Evolutionary conservation across 2,113 vertebrate species (phyloP), one percentile per base, ranked within the genome.

Genomic region (Pteronura brasiliensis): DNA sequence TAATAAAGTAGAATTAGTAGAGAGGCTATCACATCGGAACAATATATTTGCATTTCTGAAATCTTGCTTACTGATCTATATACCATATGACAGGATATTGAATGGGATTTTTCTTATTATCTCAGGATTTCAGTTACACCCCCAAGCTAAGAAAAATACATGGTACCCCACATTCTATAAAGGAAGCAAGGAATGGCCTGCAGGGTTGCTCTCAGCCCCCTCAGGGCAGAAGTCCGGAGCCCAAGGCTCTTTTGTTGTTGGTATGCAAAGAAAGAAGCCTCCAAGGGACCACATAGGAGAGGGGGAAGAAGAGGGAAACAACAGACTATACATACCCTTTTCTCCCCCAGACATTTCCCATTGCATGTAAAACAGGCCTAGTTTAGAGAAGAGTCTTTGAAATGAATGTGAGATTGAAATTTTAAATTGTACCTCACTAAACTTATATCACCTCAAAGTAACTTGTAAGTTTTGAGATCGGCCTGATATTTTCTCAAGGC

Each of bases 31-130:
- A 80, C 82, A 90, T 31, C 71, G 14, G 44, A 94, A 84, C 2
- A 57, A 34, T 42, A 76, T 34, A 5, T 88, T 97, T 92, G 15
- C 21, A 83, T 90, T 82, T 93, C n/a, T 55, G 44, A 89, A 83
- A 55, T 90, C 39, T 94, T 82, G 34, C 65, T 88, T 81, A 63
- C 55, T 63, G 10, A 63, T 74, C 4, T 67, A 47, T 85, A 47
- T 1, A 61, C 15, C 55, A 6, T 82, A 79, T 72, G 31, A 72
- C 8, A 80, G 31, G 31, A 61, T 90, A 88, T 63, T 57, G 57
- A 94, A 74, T 81, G 55, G 1, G 31, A 44, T 86, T 97, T 83
- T 97, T 95, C 31, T 92, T 89, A 65, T 36, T 85, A 90, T 57
- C 31, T 76, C 47, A 84, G n/a, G 36, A n/a, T 94, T 95, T 97